These are phyloP conservation scores for Poecilobothrus nobilitatus DNA, from an alignment of 2,888 invertebrate species.

Conservation along the genomic window DNA sequence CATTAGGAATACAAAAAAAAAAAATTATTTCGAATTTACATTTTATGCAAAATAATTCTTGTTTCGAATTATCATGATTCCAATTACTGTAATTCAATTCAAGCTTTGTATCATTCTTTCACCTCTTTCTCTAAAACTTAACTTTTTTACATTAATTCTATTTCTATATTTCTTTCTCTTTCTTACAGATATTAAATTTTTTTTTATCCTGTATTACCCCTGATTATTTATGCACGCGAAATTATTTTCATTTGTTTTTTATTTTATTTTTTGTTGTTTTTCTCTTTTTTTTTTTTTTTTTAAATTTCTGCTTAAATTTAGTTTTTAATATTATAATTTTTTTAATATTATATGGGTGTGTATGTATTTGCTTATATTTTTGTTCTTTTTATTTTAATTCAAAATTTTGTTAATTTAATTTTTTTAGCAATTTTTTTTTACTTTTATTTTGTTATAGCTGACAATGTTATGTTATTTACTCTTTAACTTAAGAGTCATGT, in stretches of 20 bases:
- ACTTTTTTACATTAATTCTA: neutral
- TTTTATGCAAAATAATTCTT: constrained; percentile 24
- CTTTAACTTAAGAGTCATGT: neutral
- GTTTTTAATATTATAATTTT: neutral
- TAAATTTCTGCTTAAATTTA: neutral
- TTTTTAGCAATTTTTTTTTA: neutral
- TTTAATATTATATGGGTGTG: neutral
- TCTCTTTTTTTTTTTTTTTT: too few species aligned
- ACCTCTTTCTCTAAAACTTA: neutral
- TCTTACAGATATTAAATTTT: neutral
- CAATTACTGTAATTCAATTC: constrained; percentile 24
- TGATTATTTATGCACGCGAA: constrained; percentile 24
- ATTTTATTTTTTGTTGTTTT: neutral
- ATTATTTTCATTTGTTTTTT: constrained; percentile 11
- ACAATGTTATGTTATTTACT: neutral
- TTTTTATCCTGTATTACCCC: neutral
- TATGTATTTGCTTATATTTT: neutral
- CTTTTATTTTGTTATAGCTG: too few species aligned
- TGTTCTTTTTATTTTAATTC: neutral
- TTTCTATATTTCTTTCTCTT: neutral
- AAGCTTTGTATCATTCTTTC: constrained; percentile 12
- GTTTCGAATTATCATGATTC: constrained; percentile 24
- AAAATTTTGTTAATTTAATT: neutral
- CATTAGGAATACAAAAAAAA: too few species aligned
- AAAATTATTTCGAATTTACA: constrained; percentile 19